phyloP scores from a whole-genome alignment of 2,888 invertebrate species.

The Neoscelio sp. region DNA sequence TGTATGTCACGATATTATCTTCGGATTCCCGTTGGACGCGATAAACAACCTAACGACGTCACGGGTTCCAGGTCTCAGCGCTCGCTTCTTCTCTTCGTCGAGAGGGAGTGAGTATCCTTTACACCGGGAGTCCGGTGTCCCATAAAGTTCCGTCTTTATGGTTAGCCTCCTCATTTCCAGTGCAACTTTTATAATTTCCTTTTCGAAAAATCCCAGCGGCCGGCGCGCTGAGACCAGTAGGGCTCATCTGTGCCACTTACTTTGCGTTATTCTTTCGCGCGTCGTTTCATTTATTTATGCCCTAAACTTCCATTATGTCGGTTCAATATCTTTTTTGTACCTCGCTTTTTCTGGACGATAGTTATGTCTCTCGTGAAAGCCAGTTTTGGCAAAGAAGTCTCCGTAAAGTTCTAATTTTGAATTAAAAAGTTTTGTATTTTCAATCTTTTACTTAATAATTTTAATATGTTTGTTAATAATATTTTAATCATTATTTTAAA shows the following conservation, averaged over 20 bases:
- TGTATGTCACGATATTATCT: conserved; percentile 76
- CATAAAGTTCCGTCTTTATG: conserved; percentile 82
- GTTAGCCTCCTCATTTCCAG: conserved; percentile 80
- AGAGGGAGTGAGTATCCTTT: conserved; percentile 67
- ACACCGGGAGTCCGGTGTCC: conserved; percentile 77
- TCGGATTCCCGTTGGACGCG: conserved; percentile 77
- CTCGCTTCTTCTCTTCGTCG: conserved; percentile 69
- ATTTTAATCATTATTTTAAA: too few species aligned
- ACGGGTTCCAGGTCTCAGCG: conserved; percentile 74
- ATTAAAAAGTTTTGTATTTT: too few species aligned
- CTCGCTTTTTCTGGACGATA: conserved; percentile 43
- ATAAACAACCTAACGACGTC: conserved; percentile 79
- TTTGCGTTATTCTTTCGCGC: conserved; percentile 58
- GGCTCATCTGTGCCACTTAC: conserved; percentile 58
- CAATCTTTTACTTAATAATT: too few species aligned
- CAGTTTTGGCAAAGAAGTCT: conserved; percentile 48
- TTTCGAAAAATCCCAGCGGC: conserved; percentile 74
- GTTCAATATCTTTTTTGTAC: conserved; percentile 58
- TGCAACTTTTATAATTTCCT: conserved; percentile 80
- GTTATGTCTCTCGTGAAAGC: conserved; percentile 40
- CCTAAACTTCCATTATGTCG: conserved; percentile 56
- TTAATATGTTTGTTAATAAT: too few species aligned
- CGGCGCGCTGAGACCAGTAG: conserved; percentile 54
- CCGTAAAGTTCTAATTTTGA: conserved; percentile 45
- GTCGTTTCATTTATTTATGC: conserved; percentile 62